Base-by-base conservation (phyloP, 2,888 invertebrate species). In the Flabesymbios commensalis region DNA sequence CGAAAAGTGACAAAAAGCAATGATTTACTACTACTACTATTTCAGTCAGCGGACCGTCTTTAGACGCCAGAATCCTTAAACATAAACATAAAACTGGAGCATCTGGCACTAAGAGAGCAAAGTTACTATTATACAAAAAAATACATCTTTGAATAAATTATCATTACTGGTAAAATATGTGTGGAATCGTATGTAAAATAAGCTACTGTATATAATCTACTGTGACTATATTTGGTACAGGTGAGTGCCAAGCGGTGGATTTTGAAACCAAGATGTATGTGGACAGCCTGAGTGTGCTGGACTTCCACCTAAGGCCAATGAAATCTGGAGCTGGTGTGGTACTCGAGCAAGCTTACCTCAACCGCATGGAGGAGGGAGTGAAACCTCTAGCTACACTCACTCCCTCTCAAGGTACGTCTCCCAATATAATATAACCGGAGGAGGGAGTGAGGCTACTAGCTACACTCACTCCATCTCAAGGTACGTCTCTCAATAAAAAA, bases 211-310 rank as follows among this genome's bases (percentile, higher is more conserved):
- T n/a, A n/a, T n/a, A n/a, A n/a, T n/a, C n/a, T n/a, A n/a, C n/a
- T n/a, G n/a, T n/a, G n/a, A n/a, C n/a, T n/a, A n/a, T n/a, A n/a
- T n/a, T n/a, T n/a, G n/a, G n/a, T n/a, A 31, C 57, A 80, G 80
- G 79, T 43, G 78, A 79, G n/a, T 78, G 77, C 64, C 74, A 77
- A 17, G 74, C 79, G 14, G 73, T 80, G 3, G 80, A 80, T 65
- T 80, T 80, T 68, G 79, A 77, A 68, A 80, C 73, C n/a, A 76
- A 77, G 65, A 74, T 77, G 74, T 80, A 80, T 64, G 64, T 68
- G 1, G 81, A 81, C 59, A 76, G 78, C 58, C 60, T 81, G 60
- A 78, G 78, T 57, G 76, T 80, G 2, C 66, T 81, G 52, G 78
- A 79, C 53, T 76, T 79, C 65, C 75, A 76, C 52, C 72, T 81